Evolutionary conservation across 2,888 invertebrate species (phyloP).

Genomic region (Ramazzottius varieornatus): DNA sequence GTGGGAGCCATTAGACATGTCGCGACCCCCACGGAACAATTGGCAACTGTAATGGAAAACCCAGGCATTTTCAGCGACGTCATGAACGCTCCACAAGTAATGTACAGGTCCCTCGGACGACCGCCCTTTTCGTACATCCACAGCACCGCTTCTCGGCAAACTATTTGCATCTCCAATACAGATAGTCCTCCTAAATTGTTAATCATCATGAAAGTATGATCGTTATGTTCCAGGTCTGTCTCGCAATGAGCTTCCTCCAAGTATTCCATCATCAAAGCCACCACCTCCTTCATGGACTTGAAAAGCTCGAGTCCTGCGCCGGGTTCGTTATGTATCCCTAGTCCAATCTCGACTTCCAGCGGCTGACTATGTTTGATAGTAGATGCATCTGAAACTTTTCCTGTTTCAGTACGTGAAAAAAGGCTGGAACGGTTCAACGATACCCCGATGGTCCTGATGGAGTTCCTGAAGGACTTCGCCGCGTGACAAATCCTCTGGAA

Average conservation of each 20-base stretch:
- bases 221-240: constrained; percentile 1
- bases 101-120: constrained; percentile 18
- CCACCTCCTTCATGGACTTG: constrained; percentile 21
- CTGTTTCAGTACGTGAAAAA: not conserved
- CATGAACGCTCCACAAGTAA: constrained; percentile 23
- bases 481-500: constrained; percentile 23
- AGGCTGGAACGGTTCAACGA: not conserved
- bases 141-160: constrained; percentile 35
- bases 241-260: constrained; percentile 16
- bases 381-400: not conserved
- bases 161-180: constrained; percentile 44
- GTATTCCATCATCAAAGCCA: constrained; percentile 23
- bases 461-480: not conserved
- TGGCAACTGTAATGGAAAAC: constrained; percentile 39
- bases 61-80: constrained; percentile 53
- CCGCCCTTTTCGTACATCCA: constrained; percentile 21
- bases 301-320: constrained; percentile 27
- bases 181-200: constrained; percentile 53
- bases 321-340: constrained; percentile 31
- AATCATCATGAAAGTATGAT: constrained; percentile 36
- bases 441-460: not conserved
- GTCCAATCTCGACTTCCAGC: constrained; percentile 40
- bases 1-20: constrained; percentile 1
- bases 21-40: constrained; percentile 13
- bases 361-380: constrained; percentile 22